Percentiles rank a stretch among this genome's conserved stretches.
phyloP scores from a whole-genome alignment of 2,797 vertebrate species.

The Sebastes paucispinis region DNA sequence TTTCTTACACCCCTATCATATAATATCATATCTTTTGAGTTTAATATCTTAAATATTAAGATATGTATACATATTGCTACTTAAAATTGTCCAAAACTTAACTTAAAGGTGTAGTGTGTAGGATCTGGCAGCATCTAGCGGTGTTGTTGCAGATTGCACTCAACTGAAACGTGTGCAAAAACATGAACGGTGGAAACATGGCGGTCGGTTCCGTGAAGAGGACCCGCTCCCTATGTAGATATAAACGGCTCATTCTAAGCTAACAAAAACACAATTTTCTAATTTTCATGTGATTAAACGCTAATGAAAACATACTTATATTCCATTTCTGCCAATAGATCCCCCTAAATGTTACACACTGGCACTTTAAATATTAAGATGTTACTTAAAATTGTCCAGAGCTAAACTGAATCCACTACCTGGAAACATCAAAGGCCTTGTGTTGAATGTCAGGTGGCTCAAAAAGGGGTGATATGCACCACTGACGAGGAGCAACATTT shows the following conservation, averaged over 20 bases:
- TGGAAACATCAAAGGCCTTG: slow-evolving; percentile 19
- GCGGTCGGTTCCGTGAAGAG: too few relatives aligned
- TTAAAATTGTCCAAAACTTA: neutral
- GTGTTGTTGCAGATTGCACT: too few relatives aligned
- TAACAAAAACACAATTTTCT: too few relatives aligned
- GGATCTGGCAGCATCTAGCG: too few relatives aligned
- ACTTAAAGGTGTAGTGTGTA: neutral
- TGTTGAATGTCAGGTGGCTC: slow-evolving; percentile 38
- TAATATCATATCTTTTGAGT: neutral
- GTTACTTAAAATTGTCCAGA: neutral
- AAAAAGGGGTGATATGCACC: slow-evolving; percentile 35
- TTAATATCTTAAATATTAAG: neutral
- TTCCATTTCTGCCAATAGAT: neutral
- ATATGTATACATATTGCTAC: too few relatives aligned
- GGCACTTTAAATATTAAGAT: neutral
- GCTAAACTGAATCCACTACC: neutral
- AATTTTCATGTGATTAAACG: too few relatives aligned
- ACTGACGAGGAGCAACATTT: slow-evolving; percentile 32
- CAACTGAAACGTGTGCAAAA: too few relatives aligned
- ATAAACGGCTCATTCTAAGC: too few relatives aligned
- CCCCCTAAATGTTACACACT: neutral
- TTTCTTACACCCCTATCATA: too few relatives aligned
- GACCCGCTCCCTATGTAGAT: too few relatives aligned
- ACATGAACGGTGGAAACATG: too few relatives aligned
- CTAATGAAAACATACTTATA: neutral